Evolutionary conservation across 1,140 invertebrate genomes (phyloP), one percentile per base, ranked within the genome.

Genomic region (Harpegnathos saltator): DNA sequence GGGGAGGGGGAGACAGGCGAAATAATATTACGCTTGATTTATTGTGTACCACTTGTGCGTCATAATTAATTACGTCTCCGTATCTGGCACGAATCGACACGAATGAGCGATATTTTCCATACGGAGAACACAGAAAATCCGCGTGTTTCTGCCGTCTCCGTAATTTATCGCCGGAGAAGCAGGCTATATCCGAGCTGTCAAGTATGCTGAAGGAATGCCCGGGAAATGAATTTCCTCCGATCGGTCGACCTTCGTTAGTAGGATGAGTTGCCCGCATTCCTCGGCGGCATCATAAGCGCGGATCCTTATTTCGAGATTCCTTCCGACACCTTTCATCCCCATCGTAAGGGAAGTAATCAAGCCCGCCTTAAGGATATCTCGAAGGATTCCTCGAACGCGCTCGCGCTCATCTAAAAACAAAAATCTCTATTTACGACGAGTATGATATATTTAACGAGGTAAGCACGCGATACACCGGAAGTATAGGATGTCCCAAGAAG

Each of bases 371-470:
- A 71, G 29, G 38, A 80, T 78, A 78, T 15, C 48, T 65, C 15
- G 26, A n/a, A n/a, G n/a, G n/a, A 17, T 78, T 12, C 12, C 15
- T 29, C 17, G 17, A 58, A 80, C 33, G 26, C 29, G 26, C 14
- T 17, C 38, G 38, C 38, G 11, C 33, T 80, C 24, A 52, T 80
- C 65, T 80, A 71, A 75, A 86, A 87, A 87, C 80, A 71, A 86
- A 86, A 80, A 54, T 87, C 59, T 74, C 63, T 77, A 80, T 87
- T 87, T 83, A 68, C 66, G n/a, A n/a, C n/a, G n/a, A n/a, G 72
- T 86, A 87, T 80, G 81, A 87, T 87, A 84, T 87, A 87, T 87
- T 87, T 87, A 87, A 78, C 81, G 85, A 68, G 38, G 80, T 66
- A 83, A 71, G 66, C 65, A 81, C 85, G 74, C 86, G 69, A 87